These are phyloP conservation scores for Drosophila obscura DNA, from an alignment of 1,140 invertebrate species.

Conservation along the genomic window DNA sequence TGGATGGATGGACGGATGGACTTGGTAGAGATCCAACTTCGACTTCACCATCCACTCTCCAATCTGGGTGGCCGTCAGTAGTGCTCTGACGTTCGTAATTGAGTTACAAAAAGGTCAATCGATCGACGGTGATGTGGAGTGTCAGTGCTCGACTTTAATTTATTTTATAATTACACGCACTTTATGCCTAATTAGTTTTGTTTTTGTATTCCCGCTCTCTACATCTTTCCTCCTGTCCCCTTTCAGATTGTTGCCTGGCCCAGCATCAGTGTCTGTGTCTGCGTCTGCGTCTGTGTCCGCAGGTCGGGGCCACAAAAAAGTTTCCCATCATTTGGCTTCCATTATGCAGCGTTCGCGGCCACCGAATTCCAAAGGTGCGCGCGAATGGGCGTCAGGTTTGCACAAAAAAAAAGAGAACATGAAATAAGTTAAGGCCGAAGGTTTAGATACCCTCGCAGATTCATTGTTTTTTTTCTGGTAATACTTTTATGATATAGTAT, in stretches of 20 bases:
- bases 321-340: slow-evolving; percentile 81
- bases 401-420: slow-evolving; percentile 9
- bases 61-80: slow-evolving; percentile 59
- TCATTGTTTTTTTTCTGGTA: no score
- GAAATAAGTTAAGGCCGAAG: no score
- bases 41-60: slow-evolving; percentile 9
- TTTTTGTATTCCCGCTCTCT: slow-evolving; percentile 25
- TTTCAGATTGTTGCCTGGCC: background rate
- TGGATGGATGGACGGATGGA: no score
- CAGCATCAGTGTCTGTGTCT: background rate
- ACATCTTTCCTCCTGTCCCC: background rate
- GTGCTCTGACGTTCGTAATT: slow-evolving; percentile 61
- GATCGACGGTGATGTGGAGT: slow-evolving; percentile 36
- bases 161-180: slow-evolving; percentile 67
- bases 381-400: slow-evolving; percentile 66
- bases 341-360: slow-evolving; percentile 80
- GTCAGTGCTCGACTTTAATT: slow-evolving; percentile 73
- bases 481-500: no score
- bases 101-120: slow-evolving; percentile 81
- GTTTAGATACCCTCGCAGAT: no score
- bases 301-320: slow-evolving; percentile 63
- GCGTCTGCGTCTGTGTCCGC: slow-evolving; percentile 12
- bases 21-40: no score
- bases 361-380: slow-evolving; percentile 76
- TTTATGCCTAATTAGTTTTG: slow-evolving; percentile 75